A percentile compares a stretch with the other conserved stretches of the same genome.
These are phyloP conservation scores for Lithophane ornitopus DNA, from an alignment of 2,888 invertebrate genomes.

Conservation along the genomic window DNA sequence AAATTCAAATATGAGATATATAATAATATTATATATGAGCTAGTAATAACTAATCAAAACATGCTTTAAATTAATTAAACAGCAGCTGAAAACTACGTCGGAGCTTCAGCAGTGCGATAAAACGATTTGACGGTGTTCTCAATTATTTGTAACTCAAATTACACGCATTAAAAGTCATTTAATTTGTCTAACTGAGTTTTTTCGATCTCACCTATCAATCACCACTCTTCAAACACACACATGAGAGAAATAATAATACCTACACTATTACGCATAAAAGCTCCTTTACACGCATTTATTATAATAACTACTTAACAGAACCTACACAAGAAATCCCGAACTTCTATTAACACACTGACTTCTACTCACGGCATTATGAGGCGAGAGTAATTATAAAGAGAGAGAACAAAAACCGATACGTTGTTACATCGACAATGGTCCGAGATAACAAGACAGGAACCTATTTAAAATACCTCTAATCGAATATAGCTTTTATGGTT, in stretches of 20 bases:
- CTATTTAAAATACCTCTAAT: slow-evolving; percentile 88
- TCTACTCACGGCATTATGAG: slow-evolving; percentile 62
- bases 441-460: slow-evolving; percentile 87
- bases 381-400: slow-evolving; percentile 80
- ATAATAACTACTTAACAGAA: slow-evolving; percentile 53
- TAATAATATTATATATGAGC: too few relatives aligned
- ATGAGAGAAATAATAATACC: slow-evolving; percentile 25
- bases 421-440: slow-evolving; percentile 83
- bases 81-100: neutral
- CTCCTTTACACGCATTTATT: slow-evolving; percentile 28
- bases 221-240: slow-evolving; percentile 6
- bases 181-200: neutral
- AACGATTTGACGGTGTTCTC: neutral
- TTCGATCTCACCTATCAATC: neutral
- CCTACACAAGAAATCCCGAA: slow-evolving; percentile 40
- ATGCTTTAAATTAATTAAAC: neutral
- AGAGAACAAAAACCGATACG: slow-evolving; percentile 81
- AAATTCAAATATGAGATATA: too few relatives aligned
- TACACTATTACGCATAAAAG: slow-evolving; percentile 6
- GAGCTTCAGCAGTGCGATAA: neutral
- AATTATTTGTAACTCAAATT: neutral
- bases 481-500: slow-evolving; percentile 89
- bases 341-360: slow-evolving; percentile 52
- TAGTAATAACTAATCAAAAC: neutral
- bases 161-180: neutral